A percentile compares a stretch with the other conserved stretches of the same genome.
Evolutionary conservation across 1,140 invertebrate species (phyloP).

Genomic region (Coelopa frigida): DNA sequence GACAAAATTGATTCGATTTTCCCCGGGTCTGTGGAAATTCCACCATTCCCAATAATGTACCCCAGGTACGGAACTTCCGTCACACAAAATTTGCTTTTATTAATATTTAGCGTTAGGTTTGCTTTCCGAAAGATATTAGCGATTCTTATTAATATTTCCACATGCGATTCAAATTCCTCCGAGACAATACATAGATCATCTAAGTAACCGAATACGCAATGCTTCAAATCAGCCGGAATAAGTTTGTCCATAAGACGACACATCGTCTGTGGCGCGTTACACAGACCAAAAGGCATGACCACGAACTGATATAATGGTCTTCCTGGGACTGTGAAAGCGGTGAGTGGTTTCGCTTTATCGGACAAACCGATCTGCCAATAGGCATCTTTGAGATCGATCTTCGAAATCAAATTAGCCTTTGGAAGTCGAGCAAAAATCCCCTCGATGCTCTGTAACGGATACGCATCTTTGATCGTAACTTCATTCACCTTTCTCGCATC

Average conservation of each 20-base stretch:
- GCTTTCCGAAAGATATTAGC: slow-evolving; percentile 16
- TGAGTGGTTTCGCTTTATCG: no score
- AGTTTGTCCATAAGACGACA: no score
- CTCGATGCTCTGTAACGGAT: slow-evolving; percentile 23
- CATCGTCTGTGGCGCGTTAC: background rate
- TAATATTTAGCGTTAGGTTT: slow-evolving; percentile 45
- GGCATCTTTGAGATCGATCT: slow-evolving; percentile 8
- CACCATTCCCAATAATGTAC: slow-evolving; percentile 14
- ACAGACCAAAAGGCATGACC: slow-evolving; percentile 5
- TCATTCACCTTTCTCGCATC: slow-evolving; percentile 30
- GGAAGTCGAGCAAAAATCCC: slow-evolving; percentile 18
- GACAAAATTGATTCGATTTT: slow-evolving; percentile 13
- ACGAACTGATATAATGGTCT: slow-evolving; percentile 6
- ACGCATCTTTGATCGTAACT: slow-evolving; percentile 15
- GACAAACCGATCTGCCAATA: slow-evolving; percentile 7
- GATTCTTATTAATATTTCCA: no score
- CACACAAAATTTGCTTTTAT: slow-evolving; percentile 43
- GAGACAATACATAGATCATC: no score
- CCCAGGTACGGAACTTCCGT: slow-evolving; percentile 24
- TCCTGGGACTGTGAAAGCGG: slow-evolving; percentile 1
- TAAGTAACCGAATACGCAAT: no score
- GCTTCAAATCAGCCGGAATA: no score
- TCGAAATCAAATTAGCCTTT: slow-evolving; percentile 15
- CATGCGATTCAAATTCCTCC: no score
- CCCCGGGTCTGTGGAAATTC: slow-evolving; percentile 13